phyloP scores from a whole-genome alignment of 2,113 vertebrate species.

The Hyaena hyaena region DNA sequence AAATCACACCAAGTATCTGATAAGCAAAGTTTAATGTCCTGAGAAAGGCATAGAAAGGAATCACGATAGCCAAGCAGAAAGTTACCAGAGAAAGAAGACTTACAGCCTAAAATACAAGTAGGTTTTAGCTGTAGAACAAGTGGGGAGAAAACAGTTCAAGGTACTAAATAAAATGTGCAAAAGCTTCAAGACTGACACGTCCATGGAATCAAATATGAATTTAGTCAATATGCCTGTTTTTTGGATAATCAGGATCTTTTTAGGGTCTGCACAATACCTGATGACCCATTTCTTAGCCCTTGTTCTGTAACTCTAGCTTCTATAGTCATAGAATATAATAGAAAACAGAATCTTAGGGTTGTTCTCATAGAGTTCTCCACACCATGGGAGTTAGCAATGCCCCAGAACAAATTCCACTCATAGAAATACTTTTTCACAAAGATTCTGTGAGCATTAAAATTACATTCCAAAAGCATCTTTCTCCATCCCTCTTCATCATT shows the following conservation, averaged over 20 bases:
- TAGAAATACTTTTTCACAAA: not conserved
- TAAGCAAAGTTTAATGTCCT: not conserved
- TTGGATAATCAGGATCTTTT: not conserved
- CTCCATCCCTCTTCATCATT: not conserved
- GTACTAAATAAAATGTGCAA: not conserved
- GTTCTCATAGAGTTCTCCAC: not conserved
- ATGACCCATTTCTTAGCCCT: too few species aligned
- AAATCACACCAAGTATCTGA: not conserved
- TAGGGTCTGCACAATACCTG: too few species aligned
- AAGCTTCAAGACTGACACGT: not conserved
- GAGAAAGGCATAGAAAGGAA: not conserved
- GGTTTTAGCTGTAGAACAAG: not conserved
- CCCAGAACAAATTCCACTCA: not conserved
- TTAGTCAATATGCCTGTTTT: not conserved
- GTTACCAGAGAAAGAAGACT: not conserved
- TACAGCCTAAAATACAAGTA: not conserved
- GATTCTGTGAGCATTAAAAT: not conserved
- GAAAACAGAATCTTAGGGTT: not conserved
- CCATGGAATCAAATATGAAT: not conserved
- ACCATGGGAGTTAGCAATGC: not conserved
- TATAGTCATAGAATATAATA: rapidly evolving
- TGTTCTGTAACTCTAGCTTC: not conserved
- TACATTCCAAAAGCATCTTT: too few species aligned
- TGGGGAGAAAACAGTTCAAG: not conserved
- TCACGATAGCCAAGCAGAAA: not conserved